A percentile compares a stretch with the other conserved stretches of the same genome.
phyloP scores from a whole-genome alignment of 2,888 invertebrate genomes.

The Lasioglossum pauxillum region DNA sequence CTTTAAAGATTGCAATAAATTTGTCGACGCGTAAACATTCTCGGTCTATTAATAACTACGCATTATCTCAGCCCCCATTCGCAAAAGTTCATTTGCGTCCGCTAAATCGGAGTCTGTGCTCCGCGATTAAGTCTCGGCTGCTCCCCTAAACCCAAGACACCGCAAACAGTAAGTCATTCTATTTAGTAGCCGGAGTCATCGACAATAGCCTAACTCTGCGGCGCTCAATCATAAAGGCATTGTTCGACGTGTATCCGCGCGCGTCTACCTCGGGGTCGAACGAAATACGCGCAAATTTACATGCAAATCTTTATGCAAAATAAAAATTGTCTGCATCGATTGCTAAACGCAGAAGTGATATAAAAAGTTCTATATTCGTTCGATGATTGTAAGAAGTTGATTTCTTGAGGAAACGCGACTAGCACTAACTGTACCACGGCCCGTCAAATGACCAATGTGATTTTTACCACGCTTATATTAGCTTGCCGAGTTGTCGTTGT shows the following conservation, averaged over 20 bases:
- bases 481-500: too few relatives aligned
- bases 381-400: too few relatives aligned
- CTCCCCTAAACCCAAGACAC: neutral
- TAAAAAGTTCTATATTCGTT: too few relatives aligned
- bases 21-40: neutral
- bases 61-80: neutral
- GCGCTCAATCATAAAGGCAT: conserved; percentile 32
- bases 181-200: conserved; percentile 6
- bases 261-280: neutral
- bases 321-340: too few relatives aligned
- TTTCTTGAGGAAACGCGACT: too few relatives aligned
- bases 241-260: conserved; percentile 24
- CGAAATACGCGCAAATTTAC: conserved; percentile 6
- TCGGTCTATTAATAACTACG: neutral
- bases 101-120: neutral
- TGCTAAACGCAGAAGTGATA: too few relatives aligned
- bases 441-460: too few relatives aligned
- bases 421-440: too few relatives aligned
- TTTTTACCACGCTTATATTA: too few relatives aligned
- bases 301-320: neutral
- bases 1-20: neutral
- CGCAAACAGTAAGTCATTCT: conserved; percentile 26
- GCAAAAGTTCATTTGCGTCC: conserved; percentile 2
- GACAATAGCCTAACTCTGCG: neutral
- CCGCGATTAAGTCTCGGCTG: neutral